Conservation (phyloP, 2,113 vertebrate species). For the Procavia capensis region DNA sequence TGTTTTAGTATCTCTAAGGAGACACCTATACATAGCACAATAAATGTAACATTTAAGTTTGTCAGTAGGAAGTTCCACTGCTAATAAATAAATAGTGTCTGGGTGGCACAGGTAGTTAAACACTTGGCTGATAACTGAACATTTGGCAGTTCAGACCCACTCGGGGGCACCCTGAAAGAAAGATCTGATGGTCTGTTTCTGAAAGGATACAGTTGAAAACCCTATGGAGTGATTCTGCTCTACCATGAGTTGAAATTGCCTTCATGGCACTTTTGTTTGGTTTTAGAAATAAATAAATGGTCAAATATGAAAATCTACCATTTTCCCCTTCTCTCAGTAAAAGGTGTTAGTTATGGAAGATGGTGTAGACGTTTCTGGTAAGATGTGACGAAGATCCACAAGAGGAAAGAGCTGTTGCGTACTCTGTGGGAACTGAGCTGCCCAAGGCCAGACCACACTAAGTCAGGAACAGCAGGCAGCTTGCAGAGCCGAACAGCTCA, state of each 20-base stretch:
- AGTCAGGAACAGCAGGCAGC: not conserved
- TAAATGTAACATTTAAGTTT: not conserved
- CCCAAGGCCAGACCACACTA: not conserved
- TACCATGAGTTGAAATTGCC: not conserved
- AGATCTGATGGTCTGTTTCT: not conserved
- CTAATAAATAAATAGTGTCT: not conserved
- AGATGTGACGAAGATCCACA: not conserved
- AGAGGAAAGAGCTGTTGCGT: not conserved
- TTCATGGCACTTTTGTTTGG: not conserved
- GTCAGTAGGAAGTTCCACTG: not conserved
- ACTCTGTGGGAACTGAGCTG: not conserved
- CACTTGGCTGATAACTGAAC: not conserved
- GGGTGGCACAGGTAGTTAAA: not conserved
- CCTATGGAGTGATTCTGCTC: not conserved
- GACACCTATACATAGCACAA: not conserved
- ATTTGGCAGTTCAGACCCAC: not conserved
- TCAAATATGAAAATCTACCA: not conserved
- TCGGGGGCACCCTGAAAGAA: not conserved
- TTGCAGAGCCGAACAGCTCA: fast-evolving
- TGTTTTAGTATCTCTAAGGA: not conserved
- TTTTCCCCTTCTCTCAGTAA: not conserved
- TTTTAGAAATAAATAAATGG: not conserved
- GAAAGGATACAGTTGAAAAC: not conserved
- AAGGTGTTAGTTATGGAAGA: not conserved
- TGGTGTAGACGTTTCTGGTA: fast-evolving